phyloP scores from a whole-genome alignment of 2,113 vertebrate species.

The Upupa epops region DNA sequence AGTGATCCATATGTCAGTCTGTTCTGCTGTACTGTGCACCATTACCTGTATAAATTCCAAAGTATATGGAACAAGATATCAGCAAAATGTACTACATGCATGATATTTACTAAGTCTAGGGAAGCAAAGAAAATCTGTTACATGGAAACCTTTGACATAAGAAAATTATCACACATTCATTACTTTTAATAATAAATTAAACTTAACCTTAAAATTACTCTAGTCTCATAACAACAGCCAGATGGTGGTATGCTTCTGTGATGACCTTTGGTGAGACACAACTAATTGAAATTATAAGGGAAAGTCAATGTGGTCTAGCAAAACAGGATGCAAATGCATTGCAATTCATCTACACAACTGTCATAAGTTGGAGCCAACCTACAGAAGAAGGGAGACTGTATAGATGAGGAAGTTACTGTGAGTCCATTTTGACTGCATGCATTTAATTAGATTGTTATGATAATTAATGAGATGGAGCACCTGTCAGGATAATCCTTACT shows the following conservation, averaged over 20 bases:
- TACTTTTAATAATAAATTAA: background rate
- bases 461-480: background rate
- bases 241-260: background rate
- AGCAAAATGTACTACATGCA: background rate
- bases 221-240: background rate
- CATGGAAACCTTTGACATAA: background rate
- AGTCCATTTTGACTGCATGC: background rate
- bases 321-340: background rate
- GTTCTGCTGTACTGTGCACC: background rate
- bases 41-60: background rate
- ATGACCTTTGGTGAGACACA: background rate
- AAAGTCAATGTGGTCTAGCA: background rate
- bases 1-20: background rate
- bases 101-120: conserved; percentile 37
- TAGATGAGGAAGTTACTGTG: background rate
- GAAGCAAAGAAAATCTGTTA: conserved; percentile 48
- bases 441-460: conserved; percentile 14
- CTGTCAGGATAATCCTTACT: conserved; percentile 1
- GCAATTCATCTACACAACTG: background rate
- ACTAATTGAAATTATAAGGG: background rate
- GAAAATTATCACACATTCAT: conserved; percentile 41
- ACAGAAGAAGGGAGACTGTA: background rate
- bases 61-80: background rate
- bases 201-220: background rate
- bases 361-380: background rate